phyloP scores from a whole-genome alignment of 2,888 invertebrate species.

The Tetranychus piercei region DNA sequence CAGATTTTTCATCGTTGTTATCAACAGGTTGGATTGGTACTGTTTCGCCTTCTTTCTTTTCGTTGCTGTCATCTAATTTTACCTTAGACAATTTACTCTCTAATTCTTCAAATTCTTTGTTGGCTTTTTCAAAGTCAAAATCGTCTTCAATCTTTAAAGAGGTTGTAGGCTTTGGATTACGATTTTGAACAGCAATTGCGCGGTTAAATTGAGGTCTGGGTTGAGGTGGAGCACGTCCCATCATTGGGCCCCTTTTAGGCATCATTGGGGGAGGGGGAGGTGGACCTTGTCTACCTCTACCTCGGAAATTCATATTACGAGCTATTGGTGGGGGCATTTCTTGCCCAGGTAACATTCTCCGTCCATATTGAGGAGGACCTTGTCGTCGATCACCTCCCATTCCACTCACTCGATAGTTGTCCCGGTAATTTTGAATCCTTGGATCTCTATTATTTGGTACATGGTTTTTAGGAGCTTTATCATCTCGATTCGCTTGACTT shows the following conservation, averaged over 20 bases:
- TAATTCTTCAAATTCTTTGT: conserved; percentile 86
- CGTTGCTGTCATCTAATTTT: conserved; percentile 43
- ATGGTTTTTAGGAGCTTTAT: neutral
- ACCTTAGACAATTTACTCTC: conserved; percentile 60
- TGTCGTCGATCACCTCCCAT: conserved; percentile 2
- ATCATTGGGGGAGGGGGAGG: conserved; percentile 3
- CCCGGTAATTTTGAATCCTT: neutral
- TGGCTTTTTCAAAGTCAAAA: conserved; percentile 96
- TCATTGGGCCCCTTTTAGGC: conserved; percentile 10
- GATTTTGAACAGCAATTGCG: conserved; percentile 8
- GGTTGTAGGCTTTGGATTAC: conserved; percentile 30
- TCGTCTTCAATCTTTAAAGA: conserved; percentile 81
- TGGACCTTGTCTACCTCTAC: conserved; percentile 5
- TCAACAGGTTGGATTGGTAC: neutral
- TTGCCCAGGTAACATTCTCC: neutral
- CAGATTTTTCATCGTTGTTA: conserved; percentile 12
- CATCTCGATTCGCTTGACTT: neutral
- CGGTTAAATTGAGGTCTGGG: conserved; percentile 12
- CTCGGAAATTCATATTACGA: neutral
- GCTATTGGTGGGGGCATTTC: neutral
- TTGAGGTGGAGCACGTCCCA: conserved; percentile 8
- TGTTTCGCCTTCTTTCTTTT: neutral
- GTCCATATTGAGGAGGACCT: conserved; percentile 2
- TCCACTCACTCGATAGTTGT: neutral
- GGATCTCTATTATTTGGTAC: neutral